These are phyloP conservation scores for Aspidiotus rigidus DNA, from an alignment of 2,888 invertebrate species.

Conservation along the genomic window DNA sequence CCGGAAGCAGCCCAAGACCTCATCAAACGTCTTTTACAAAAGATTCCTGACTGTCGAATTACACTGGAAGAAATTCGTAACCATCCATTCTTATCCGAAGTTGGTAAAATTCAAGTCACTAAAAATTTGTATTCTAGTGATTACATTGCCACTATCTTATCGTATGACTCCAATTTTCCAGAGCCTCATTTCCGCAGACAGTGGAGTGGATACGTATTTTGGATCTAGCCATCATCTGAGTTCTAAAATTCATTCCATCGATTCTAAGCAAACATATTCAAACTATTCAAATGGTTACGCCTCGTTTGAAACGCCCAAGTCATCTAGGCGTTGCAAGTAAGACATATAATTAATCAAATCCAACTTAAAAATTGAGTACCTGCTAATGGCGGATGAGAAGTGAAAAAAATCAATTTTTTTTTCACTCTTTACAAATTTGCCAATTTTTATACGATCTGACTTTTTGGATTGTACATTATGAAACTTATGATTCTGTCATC, in stretches of 20 bases:
- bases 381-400: too few species aligned
- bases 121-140: background rate
- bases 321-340: slow-evolving; percentile 17
- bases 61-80: slow-evolving; percentile 61
- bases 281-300: slow-evolving; percentile 12
- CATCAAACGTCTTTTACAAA: slow-evolving; percentile 69
- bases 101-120: background rate
- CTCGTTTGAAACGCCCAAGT: slow-evolving; percentile 21
- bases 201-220: slow-evolving; percentile 15
- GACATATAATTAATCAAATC: too few species aligned
- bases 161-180: background rate
- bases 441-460: too few species aligned
- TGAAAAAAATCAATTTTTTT: too few species aligned
- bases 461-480: too few species aligned
- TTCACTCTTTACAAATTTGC: too few species aligned
- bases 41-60: slow-evolving; percentile 79
- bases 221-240: background rate
- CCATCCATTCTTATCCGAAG: slow-evolving; percentile 59
- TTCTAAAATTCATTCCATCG: slow-evolving; percentile 19
- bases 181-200: slow-evolving; percentile 20
- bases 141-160: too few species aligned
- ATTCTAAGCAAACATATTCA: slow-evolving; percentile 10
- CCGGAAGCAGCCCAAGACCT: slow-evolving; percentile 77
- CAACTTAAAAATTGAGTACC: too few species aligned
- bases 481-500: too few species aligned